phyloP scores from a whole-genome alignment of 2,113 vertebrate genomes.

The Crotophaga sulcirostris region DNA sequence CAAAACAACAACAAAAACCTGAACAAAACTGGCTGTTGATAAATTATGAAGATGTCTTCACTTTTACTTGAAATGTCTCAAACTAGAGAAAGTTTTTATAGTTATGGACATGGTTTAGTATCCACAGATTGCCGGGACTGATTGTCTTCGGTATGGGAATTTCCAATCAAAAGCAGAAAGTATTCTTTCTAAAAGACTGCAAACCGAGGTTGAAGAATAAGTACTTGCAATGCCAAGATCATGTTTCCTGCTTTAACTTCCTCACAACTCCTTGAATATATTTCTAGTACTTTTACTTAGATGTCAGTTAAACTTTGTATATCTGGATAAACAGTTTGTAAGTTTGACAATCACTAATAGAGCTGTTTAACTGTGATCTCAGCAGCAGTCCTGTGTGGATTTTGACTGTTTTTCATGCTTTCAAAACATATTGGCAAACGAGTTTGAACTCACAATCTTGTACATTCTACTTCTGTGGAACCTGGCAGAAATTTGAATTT shows the following conservation, averaged over 20 bases:
- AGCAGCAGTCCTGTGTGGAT: neutral
- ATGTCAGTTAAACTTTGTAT: neutral
- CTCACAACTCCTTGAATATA: neutral
- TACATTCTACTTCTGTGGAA: neutral
- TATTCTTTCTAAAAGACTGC: neutral
- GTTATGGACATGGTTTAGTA: neutral
- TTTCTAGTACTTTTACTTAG: neutral
- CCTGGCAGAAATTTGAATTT: slow-evolving; percentile 39
- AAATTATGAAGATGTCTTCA: neutral
- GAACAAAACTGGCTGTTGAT: neutral
- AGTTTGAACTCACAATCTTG: neutral
- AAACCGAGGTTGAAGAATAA: neutral
- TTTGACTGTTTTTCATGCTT: neutral
- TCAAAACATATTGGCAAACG: neutral
- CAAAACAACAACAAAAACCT: no score
- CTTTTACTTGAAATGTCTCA: neutral
- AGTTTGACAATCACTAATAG: neutral
- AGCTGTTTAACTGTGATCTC: neutral
- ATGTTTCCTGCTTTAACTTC: neutral
- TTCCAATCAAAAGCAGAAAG: neutral
- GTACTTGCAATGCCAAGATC: neutral
- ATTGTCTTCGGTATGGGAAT: neutral
- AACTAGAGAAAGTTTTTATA: neutral
- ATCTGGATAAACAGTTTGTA: neutral
- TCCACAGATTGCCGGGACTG: neutral